Base-by-base conservation (phyloP, 1,140 invertebrate species). In the Euura saliciscinereae region DNA sequence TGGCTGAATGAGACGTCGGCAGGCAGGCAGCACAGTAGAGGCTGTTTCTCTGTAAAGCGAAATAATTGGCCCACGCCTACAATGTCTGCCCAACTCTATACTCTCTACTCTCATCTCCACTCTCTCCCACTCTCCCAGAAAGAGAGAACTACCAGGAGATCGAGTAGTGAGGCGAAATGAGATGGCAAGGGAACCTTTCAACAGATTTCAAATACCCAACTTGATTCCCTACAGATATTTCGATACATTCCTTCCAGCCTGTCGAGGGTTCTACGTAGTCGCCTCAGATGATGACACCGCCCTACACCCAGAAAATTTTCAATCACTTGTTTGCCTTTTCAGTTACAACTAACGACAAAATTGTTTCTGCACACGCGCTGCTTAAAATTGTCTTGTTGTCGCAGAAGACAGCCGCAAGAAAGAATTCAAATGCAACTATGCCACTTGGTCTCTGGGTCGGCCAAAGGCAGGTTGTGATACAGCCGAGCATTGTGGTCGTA, bases 401-500 rank as follows among this genome's bases (percentile, higher is more conserved):
- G 51, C 10, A 11, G 51, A 59, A 11, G 13, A 59, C 51, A 28
- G 28, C 28, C 13, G 6, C 3, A 28, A 28, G 28, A 1, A 28
- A 28, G 28, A 28, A 59, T 59, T 6, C 6, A 3, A 2, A 59
- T 11, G 51, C 13, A 59, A 8, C 51, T 59, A 28, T 28, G 28
- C 28, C 28, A 28, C 28, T 28, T 2, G 13, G 51, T 11, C 13
- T 59, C 51, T 59, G 51, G 8, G 51, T 6, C 10, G 5, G 3
- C 51, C 3, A 11, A 28, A 28, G 3, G 6, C 6, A 59, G 13
- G 51, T 59, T 59, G 51, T 6, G 66, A 77, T 78, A 76, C 76
- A 28, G 73, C 79, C 77, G 77, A 78, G 78, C 77, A 84, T 84
- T 84, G 83, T 85, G 81, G 79, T 79, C 77, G 84, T 77, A 85